Conservation (phyloP, 1,140 invertebrate species). For the Stratiolaelaps scimitus region DNA sequence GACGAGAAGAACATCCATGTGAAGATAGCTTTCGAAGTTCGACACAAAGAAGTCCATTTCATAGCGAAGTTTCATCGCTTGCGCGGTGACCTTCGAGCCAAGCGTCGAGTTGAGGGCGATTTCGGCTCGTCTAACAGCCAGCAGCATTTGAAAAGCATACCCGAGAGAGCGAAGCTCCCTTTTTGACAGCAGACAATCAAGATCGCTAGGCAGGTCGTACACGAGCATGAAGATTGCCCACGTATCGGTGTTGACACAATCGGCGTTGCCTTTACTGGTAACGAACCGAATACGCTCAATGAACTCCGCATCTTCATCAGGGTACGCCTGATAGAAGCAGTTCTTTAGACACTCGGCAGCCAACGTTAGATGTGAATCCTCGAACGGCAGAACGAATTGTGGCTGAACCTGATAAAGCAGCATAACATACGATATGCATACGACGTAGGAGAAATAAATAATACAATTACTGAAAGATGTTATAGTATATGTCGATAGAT, state of each 20-base stretch:
- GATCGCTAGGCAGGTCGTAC: conserved; percentile 7
- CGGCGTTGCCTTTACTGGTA: background rate
- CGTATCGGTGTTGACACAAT: background rate
- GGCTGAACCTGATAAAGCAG: background rate
- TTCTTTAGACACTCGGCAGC: conserved; percentile 9
- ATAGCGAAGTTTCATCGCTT: conserved; percentile 26
- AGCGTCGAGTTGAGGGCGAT: conserved; percentile 17
- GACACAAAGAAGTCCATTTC: conserved; percentile 21
- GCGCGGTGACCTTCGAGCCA: background rate
- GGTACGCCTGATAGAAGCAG: conserved; percentile 24
- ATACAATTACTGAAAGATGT: no score
- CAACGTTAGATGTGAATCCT: conserved; percentile 2
- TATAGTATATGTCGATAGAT: no score
- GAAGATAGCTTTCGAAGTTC: conserved; percentile 21
- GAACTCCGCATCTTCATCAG: conserved; percentile 14
- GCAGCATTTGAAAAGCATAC: conserved; percentile 22
- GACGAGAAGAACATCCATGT: conserved; percentile 21
- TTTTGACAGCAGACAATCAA: background rate
- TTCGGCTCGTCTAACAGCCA: conserved; percentile 6
- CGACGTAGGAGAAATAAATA: no score
- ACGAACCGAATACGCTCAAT: conserved; percentile 18
- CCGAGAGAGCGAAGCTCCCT: conserved; percentile 14
- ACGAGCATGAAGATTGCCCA: conserved; percentile 10
- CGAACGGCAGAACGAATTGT: conserved; percentile 19
- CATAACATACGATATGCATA: no score